These are phyloP conservation scores for Gobio gobio DNA, from an alignment of 2,113 vertebrate species.

Conservation along the genomic window DNA sequence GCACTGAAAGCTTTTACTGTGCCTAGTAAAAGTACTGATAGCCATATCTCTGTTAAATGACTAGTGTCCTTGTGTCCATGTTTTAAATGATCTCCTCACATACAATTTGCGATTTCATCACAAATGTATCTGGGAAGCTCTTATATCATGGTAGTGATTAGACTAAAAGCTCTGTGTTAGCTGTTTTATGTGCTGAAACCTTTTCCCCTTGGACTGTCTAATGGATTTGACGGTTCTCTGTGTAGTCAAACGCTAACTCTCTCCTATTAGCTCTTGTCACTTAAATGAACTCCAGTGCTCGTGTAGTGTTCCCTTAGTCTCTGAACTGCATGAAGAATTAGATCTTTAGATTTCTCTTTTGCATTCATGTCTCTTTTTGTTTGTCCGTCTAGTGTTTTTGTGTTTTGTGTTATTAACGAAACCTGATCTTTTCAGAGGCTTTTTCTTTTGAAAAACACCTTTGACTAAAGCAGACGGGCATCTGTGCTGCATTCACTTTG, in stretches of 20 bases:
- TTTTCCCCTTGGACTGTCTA: neutral
- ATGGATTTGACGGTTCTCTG: slow-evolving; percentile 25
- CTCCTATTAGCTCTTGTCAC: slow-evolving; percentile 10
- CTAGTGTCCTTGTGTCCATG: neutral
- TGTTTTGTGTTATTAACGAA: slow-evolving; percentile 16
- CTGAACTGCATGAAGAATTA: slow-evolving; percentile 29
- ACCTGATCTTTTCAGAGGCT: neutral
- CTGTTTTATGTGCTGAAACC: neutral
- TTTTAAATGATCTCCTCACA: neutral
- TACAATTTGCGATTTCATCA: neutral
- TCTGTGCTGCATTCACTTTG: neutral
- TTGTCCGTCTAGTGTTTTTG: neutral
- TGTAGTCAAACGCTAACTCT: slow-evolving; percentile 9
- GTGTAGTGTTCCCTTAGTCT: neutral
- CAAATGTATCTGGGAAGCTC: slow-evolving; percentile 27
- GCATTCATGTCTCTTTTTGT: neutral
- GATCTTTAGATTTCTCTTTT: slow-evolving; percentile 14
- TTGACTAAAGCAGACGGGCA: neutral
- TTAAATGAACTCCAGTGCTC: slow-evolving; percentile 19
- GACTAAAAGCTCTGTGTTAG: neutral
- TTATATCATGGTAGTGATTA: neutral
- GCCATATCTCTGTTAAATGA: neutral
- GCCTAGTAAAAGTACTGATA: neutral
- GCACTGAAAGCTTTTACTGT: neutral
- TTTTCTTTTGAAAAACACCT: neutral